Percentiles rank a stretch among this genome's conserved stretches.
These are phyloP conservation scores for Drosophila takahashii DNA, from an alignment of 1,140 invertebrate species.

Conservation along the genomic window DNA sequence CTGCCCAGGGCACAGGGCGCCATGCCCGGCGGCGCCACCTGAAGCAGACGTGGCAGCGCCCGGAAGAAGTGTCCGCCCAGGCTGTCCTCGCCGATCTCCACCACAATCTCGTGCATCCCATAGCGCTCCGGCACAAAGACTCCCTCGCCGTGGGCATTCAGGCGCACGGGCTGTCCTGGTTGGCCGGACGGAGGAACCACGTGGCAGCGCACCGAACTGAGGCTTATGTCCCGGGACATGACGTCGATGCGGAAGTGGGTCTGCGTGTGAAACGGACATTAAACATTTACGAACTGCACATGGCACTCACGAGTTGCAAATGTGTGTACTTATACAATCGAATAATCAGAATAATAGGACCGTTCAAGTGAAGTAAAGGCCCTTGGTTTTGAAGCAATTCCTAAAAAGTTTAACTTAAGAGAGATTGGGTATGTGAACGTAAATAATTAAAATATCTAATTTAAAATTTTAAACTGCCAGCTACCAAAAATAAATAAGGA, in stretches of 20 bases:
- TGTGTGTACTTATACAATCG: constrained; percentile 2
- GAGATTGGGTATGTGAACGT: too few relatives aligned
- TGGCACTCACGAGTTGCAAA: neutral
- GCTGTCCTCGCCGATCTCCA: constrained; percentile 88
- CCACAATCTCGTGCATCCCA: constrained; percentile 94
- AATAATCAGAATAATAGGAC: neutral
- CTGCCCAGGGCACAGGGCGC: constrained; percentile 97
- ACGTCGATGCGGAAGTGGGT: constrained; percentile 93
- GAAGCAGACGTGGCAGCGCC: constrained; percentile 93
- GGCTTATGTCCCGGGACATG: constrained; percentile 91
- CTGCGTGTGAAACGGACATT: constrained; percentile 86
- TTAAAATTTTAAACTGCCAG: too few relatives aligned
- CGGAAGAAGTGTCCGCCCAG: constrained; percentile 91
- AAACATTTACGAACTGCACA: constrained; percentile 46
- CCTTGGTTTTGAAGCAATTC: too few relatives aligned
- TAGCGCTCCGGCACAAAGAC: constrained; percentile 95
- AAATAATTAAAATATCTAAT: too few relatives aligned
- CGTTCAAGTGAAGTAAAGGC: neutral
- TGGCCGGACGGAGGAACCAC: constrained; percentile 91
- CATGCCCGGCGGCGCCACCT: constrained; percentile 95
- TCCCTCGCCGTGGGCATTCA: constrained; percentile 90
- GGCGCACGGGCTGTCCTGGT: constrained; percentile 87
- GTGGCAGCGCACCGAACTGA: constrained; percentile 92
- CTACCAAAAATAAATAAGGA: too few relatives aligned
- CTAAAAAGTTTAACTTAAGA: too few relatives aligned